Conservation (phyloP, 2,888 invertebrate species). For the Aproaerema taeniolella region DNA sequence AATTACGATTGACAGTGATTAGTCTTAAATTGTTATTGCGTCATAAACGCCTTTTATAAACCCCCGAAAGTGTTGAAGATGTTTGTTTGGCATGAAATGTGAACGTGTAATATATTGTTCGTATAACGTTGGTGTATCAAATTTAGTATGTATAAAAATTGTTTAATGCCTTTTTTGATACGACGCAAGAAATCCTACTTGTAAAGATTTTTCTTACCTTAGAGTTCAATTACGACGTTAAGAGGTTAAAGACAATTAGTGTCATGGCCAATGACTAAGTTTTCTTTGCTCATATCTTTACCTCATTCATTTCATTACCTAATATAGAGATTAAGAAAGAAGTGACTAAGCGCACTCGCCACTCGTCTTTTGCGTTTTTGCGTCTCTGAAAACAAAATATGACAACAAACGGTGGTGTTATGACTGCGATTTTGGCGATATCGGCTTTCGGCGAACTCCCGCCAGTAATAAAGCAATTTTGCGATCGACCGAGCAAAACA, state of each 20-base stretch:
- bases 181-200: too few species aligned
- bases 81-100: slow-evolving; percentile 34
- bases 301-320: too few species aligned
- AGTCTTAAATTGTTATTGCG: slow-evolving; percentile 64
- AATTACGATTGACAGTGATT: slow-evolving; percentile 70
- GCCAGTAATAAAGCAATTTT: slow-evolving; percentile 75
- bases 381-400: slow-evolving; percentile 26
- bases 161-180: slow-evolving; percentile 13
- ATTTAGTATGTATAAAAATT: slow-evolving; percentile 15
- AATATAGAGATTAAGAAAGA: too few species aligned
- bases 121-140: slow-evolving; percentile 21
- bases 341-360: too few species aligned
- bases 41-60: slow-evolving; percentile 56
- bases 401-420: slow-evolving; percentile 66
- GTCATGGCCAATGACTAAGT: too few species aligned
- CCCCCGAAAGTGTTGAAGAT: slow-evolving; percentile 44
- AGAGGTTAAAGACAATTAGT: too few species aligned
- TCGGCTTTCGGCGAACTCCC: slow-evolving; percentile 61
- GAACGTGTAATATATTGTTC: slow-evolving; percentile 26
- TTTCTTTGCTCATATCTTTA: too few species aligned
- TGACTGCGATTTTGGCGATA: slow-evolving; percentile 69
- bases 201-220: too few species aligned
- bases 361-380: too few species aligned
- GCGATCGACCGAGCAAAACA: slow-evolving; percentile 70
- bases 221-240: too few species aligned